Percentiles rank a stretch among this genome's conserved stretches.
Conservation (phyloP, 2,888 invertebrate species). For the Pseudococcus jackbeardsleyi region DNA sequence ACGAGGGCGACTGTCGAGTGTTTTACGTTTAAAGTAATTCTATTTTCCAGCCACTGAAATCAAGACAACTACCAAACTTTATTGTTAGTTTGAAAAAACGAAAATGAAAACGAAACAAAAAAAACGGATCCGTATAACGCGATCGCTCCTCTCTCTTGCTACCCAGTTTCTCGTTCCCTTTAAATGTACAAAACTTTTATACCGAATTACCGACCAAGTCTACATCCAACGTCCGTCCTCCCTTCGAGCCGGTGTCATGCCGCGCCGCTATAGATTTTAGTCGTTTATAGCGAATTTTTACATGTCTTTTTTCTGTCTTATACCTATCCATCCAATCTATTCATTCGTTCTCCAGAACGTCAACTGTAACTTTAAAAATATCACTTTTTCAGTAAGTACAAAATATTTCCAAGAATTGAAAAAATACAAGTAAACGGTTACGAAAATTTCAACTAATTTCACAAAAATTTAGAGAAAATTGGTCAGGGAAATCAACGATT, state of each 20-base stretch:
- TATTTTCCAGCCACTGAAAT: conserved; percentile 55
- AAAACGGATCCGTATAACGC: conserved; percentile 28
- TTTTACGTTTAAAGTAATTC: conserved; percentile 43
- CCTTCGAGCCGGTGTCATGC: not conserved
- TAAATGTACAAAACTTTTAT: conserved; percentile 28
- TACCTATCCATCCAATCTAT: not conserved
- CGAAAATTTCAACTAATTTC: no score
- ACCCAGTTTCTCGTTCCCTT: not conserved
- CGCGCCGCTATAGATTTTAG: not conserved
- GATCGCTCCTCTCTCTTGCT: not conserved
- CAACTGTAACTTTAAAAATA: no score
- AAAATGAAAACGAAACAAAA: conserved; percentile 24
- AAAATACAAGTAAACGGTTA: no score
- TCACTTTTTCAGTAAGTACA: no score
- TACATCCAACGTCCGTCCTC: not conserved
- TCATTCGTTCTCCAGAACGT: not conserved
- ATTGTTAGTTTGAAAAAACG: conserved; percentile 4
- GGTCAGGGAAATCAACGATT: no score
- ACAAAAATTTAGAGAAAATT: no score
- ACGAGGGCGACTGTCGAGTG: conserved; percentile 19
- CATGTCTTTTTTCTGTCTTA: not conserved
- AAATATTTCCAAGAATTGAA: no score
- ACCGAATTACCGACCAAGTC: conserved; percentile 7
- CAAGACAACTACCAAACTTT: conserved; percentile 43
- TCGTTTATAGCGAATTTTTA: conserved; percentile 6